Evolutionary conservation across 2,797 vertebrate genomes (phyloP).

Genomic region (Coregonus ussuriensis): DNA sequence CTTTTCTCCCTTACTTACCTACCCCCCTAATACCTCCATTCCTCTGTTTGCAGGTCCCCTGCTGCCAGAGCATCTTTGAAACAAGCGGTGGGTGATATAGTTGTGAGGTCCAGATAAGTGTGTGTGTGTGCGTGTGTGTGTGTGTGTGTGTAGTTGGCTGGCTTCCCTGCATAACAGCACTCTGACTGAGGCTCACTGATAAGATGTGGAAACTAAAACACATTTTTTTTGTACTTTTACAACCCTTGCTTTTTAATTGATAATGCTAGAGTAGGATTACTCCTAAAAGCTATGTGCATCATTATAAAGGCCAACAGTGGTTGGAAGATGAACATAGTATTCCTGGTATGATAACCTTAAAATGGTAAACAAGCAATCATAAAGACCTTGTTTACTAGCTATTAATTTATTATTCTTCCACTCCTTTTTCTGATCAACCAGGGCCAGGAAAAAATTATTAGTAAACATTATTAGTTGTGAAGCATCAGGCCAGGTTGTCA

Average conservation of each 20-base stretch:
- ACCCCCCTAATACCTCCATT: slow-evolving; percentile 18
- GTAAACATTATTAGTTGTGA: not conserved
- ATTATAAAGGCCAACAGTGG: not conserved
- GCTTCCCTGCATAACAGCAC: slow-evolving; percentile 31
- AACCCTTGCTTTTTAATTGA: not conserved
- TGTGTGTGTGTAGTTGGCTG: slow-evolving; percentile 10
- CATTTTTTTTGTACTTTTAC: not conserved
- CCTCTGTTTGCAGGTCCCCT: not conserved
- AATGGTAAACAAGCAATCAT: not conserved
- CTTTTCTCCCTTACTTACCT: slow-evolving; percentile 15
- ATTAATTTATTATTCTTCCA: not conserved
- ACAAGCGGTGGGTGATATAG: slow-evolving; percentile 35
- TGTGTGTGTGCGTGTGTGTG: not conserved
- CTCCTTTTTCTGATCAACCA: not conserved
- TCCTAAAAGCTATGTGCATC: not conserved
- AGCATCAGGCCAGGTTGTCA: not conserved
- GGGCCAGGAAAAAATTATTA: not conserved
- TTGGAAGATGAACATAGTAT: not conserved
- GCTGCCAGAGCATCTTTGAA: slow-evolving; percentile 58
- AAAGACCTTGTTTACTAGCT: not conserved
- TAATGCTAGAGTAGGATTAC: not conserved
- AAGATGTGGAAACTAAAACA: slow-evolving; percentile 28
- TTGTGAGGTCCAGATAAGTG: slow-evolving; percentile 56
- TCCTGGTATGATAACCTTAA: not conserved
- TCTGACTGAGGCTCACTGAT: slow-evolving; percentile 51